Evolutionary conservation across 2,797 vertebrate genomes (phyloP).

Genomic region (Pseudochirops corinnae): DNA sequence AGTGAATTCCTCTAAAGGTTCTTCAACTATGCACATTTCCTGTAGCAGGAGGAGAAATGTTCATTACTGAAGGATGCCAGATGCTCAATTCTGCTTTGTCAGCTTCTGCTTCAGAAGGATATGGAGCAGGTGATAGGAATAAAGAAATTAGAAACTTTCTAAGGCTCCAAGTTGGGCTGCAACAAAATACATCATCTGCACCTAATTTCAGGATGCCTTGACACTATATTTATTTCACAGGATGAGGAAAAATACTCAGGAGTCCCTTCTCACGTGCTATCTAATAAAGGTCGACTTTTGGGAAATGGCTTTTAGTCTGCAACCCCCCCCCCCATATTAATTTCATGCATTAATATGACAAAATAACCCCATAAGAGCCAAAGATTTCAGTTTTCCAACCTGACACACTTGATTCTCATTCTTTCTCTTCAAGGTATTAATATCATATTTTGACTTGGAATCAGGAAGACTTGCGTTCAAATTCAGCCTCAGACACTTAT

Average conservation of each 20-base stretch:
- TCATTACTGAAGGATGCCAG: slow-evolving; percentile 49
- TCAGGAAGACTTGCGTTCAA: neutral
- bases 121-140: slow-evolving; percentile 11
- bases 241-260: slow-evolving; percentile 57
- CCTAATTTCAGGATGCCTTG: slow-evolving; percentile 65
- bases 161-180: slow-evolving; percentile 45
- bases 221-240: slow-evolving; percentile 71
- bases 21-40: slow-evolving; percentile 89
- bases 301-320: slow-evolving; percentile 51
- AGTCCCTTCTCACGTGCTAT: slow-evolving; percentile 48
- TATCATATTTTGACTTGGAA: neutral
- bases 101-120: slow-evolving; percentile 69
- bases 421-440: neutral
- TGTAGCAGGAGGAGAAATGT: slow-evolving; percentile 78
- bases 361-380: neutral
- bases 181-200: slow-evolving; percentile 31
- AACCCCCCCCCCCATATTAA: slow-evolving; percentile 4
- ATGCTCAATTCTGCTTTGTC: slow-evolving; percentile 41
- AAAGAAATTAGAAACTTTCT: slow-evolving; percentile 56
- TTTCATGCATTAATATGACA: slow-evolving; percentile 19
- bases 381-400: neutral
- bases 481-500: neutral
- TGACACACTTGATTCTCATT: neutral
- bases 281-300: slow-evolving; percentile 47
- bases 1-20: slow-evolving; percentile 89